Percentiles rank a stretch among this genome's conserved stretches.
phyloP scores from a whole-genome alignment of 1,140 invertebrate genomes.

The Xylocopa sonorina region DNA sequence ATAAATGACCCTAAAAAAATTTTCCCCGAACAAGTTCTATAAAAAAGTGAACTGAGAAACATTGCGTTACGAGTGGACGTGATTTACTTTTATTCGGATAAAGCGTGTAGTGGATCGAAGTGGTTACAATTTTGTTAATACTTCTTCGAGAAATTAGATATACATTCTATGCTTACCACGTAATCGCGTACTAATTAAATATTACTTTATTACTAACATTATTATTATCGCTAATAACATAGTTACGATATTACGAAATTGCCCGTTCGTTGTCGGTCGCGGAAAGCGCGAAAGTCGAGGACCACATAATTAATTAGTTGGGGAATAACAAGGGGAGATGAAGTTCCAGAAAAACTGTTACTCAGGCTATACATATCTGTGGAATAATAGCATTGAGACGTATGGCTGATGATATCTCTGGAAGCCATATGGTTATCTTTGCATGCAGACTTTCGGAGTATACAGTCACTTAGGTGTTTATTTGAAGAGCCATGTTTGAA shows the following conservation, averaged over 20 bases:
- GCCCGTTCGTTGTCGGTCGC: too few relatives aligned
- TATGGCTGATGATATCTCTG: slow-evolving; percentile 69
- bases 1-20: neutral
- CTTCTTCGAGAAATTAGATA: too few relatives aligned
- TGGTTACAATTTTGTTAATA: too few relatives aligned
- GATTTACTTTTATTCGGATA: neutral
- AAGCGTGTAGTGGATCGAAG: too few relatives aligned
- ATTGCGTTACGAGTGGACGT: neutral
- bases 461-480: slow-evolving; percentile 79
- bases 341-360: slow-evolving; percentile 8
- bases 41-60: neutral
- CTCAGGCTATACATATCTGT: slow-evolving; percentile 44
- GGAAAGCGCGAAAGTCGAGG: too few relatives aligned
- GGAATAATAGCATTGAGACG: slow-evolving; percentile 60
- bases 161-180: too few relatives aligned
- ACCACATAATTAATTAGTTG: neutral
- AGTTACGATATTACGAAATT: too few relatives aligned
- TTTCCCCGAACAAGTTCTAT: neutral
- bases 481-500: slow-evolving; percentile 77
- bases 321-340: neutral
- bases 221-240: too few relatives aligned
- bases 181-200: too few relatives aligned
- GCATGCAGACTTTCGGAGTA: slow-evolving; percentile 72
- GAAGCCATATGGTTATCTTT: slow-evolving; percentile 81
- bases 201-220: too few relatives aligned